phyloP scores from a whole-genome alignment of 2,888 invertebrate genomes.

The Sylvicola cinctus region DNA sequence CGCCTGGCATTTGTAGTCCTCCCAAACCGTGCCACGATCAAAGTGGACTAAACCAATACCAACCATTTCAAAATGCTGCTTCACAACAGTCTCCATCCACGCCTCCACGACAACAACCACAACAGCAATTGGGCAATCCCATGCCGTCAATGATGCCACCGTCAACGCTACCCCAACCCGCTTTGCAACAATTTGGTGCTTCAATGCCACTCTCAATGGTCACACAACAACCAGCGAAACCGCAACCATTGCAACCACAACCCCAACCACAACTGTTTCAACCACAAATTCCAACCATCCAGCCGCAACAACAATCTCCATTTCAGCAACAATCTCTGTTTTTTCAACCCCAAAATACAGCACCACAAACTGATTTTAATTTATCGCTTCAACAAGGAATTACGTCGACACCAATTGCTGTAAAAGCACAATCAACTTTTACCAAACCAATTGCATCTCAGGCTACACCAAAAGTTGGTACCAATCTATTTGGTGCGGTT shows the following conservation, averaged over 20 bases:
- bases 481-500: constrained; percentile 3
- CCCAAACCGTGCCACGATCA: constrained; percentile 23
- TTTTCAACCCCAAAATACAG: background rate
- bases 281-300: background rate
- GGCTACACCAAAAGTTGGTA: constrained; percentile 4
- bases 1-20: constrained; percentile 37
- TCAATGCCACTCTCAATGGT: too few species aligned
- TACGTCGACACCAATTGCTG: constrained; percentile 18
- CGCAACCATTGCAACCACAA: background rate
- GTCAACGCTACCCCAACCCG: too few species aligned
- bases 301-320: background rate
- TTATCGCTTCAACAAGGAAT: constrained; percentile 15
- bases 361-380: constrained; percentile 9
- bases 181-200: too few species aligned
- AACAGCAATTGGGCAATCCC: background rate
- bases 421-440: constrained; percentile 5
- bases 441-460: background rate
- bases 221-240: background rate
- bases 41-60: background rate
- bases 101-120: constrained; percentile 1
- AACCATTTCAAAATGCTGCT: constrained; percentile 2
- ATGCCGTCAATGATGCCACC: too few species aligned
- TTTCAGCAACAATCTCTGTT: background rate
- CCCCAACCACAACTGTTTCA: background rate
- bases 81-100: background rate